Conservation (phyloP, 2,888 invertebrate genomes). For the Athalia rosae region DNA sequence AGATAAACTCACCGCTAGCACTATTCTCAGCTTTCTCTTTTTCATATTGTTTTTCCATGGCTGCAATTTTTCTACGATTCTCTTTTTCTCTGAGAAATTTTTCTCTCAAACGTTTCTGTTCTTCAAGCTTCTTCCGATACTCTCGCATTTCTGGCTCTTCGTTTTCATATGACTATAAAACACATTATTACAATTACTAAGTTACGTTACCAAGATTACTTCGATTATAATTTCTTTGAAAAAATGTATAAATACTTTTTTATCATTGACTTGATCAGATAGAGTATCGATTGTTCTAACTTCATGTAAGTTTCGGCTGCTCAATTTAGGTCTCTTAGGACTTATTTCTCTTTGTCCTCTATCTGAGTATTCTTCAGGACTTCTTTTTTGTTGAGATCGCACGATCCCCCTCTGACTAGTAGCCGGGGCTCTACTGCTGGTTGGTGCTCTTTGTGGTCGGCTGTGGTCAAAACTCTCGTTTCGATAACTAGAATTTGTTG, state of each 20-base stretch:
- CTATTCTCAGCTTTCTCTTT: constrained; percentile 56
- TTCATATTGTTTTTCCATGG: constrained; percentile 67
- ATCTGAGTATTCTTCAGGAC: constrained; percentile 52
- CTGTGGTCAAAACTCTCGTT: constrained; percentile 60
- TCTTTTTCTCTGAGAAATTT: constrained; percentile 73
- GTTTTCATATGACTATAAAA: constrained; percentile 61
- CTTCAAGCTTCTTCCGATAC: constrained; percentile 74
- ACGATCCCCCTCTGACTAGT: constrained; percentile 45
- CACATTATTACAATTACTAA: neutral
- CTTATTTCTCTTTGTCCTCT: constrained; percentile 59
- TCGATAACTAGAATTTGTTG: constrained; percentile 56
- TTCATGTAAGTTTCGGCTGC: constrained; percentile 65
- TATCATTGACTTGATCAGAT: constrained; percentile 51
- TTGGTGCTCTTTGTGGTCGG: constrained; percentile 55
- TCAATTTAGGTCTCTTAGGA: constrained; percentile 62
- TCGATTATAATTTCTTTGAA: neutral
- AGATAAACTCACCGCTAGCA: constrained; percentile 55
- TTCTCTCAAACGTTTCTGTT: constrained; percentile 74
- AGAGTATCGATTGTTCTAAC: constrained; percentile 62
- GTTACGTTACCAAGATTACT: neutral
- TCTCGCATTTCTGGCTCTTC: constrained; percentile 73
- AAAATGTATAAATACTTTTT: constrained; percentile 57
- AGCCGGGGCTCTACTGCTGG: constrained; percentile 51
- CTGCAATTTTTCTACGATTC: constrained; percentile 72
- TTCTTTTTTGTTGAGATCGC: constrained; percentile 58